phyloP scores from a whole-genome alignment of 2,888 invertebrate species.

The Lepidocyrtinus sp. region DNA sequence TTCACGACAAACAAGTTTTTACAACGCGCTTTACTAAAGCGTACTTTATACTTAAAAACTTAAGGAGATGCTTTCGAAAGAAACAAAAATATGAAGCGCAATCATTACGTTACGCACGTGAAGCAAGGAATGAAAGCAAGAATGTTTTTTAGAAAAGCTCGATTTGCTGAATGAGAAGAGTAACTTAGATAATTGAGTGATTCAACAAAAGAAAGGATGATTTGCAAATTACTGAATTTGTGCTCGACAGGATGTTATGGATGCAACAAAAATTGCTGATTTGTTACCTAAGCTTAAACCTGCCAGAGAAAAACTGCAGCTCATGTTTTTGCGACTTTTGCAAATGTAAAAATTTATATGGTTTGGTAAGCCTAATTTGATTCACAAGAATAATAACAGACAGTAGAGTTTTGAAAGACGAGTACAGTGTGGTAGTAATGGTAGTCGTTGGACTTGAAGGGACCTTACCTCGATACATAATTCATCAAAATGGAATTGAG shows the following conservation, averaged over 20 bases:
- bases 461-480: too few species aligned
- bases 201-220: neutral
- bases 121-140: neutral
- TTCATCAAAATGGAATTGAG: too few species aligned
- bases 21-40: neutral
- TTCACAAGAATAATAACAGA: too few species aligned
- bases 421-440: too few species aligned
- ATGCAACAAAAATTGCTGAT: neutral
- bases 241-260: neutral
- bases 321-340: too few species aligned
- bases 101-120: neutral
- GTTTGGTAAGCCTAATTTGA: too few species aligned
- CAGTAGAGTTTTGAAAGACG: too few species aligned
- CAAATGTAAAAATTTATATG: too few species aligned
- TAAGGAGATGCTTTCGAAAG: neutral
- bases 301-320: too few species aligned
- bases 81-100: neutral
- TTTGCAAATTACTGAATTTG: neutral
- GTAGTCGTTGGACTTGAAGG: too few species aligned
- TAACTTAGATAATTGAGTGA: neutral
- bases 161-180: neutral
- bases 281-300: too few species aligned
- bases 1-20: neutral
- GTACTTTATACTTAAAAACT: neutral
- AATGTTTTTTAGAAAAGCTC: neutral